Percentiles rank a stretch among this genome's conserved stretches.
phyloP scores from a whole-genome alignment of 2,888 invertebrate species.

The Cerastis rubricosa region DNA sequence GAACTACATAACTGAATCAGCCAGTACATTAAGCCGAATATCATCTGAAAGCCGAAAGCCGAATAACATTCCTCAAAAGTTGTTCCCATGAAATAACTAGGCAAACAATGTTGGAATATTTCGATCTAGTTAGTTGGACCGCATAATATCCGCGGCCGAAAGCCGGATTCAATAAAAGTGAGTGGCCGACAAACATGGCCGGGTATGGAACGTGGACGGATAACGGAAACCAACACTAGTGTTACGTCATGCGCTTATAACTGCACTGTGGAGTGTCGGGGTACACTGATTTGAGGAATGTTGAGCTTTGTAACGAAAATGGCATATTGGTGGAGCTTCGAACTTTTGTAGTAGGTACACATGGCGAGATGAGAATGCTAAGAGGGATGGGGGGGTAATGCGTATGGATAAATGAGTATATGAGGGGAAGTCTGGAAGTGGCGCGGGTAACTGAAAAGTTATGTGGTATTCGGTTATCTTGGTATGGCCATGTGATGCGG shows the following conservation, averaged over 20 bases:
- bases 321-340: no score
- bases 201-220: slow-evolving; percentile 29
- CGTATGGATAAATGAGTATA: no score
- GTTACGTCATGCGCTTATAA: slow-evolving; percentile 47
- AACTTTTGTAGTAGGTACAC: no score
- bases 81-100: slow-evolving; percentile 51
- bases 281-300: slow-evolving; percentile 5
- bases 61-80: slow-evolving; percentile 51
- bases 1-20: slow-evolving; percentile 49
- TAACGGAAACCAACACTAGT: slow-evolving; percentile 46
- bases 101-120: slow-evolving; percentile 58
- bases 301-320: not conserved
- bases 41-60: slow-evolving; percentile 25
- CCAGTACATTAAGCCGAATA: slow-evolving; percentile 47
- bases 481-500: no score
- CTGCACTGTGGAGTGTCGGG: slow-evolving; percentile 24
- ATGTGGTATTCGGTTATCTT: no score
- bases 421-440: no score
- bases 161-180: slow-evolving; percentile 65
- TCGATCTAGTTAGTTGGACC: slow-evolving; percentile 55
- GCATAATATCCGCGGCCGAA: slow-evolving; percentile 59
- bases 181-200: slow-evolving; percentile 65
- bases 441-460: no score
- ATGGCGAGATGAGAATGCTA: no score
- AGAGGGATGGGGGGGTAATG: no score